A percentile compares a stretch with the other conserved stretches of the same genome.
Conservation (phyloP, 2,797 vertebrate species). For the Pteronotus mesoamericanus region DNA sequence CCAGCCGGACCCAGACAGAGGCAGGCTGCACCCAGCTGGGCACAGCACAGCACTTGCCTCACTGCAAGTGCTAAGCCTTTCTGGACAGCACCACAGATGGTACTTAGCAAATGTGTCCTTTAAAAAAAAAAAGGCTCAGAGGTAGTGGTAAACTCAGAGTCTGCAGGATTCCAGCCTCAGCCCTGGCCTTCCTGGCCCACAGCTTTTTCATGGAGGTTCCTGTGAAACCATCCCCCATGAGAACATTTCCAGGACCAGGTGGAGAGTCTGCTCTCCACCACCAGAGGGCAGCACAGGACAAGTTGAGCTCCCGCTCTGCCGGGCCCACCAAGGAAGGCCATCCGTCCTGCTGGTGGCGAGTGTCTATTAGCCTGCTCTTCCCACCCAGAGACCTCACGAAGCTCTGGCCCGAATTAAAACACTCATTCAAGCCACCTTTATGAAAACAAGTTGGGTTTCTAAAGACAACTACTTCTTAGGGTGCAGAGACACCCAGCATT, state of each 20-base stretch:
- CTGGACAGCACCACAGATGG: neutral
- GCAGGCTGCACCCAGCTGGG: neutral
- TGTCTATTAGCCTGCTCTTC: neutral
- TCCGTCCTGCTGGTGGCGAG: fast-evolving
- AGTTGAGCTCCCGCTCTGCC: fast-evolving
- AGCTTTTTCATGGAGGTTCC: neutral
- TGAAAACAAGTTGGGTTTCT: neutral
- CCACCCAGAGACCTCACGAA: neutral
- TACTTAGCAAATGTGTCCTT: neutral
- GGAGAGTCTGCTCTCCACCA: neutral
- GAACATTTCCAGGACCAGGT: neutral
- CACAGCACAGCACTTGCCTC: neutral
- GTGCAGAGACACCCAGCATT: neutral
- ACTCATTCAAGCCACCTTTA: neutral
- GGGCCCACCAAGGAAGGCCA: fast-evolving
- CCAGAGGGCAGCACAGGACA: conserved; percentile 48
- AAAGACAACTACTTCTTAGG: neutral
- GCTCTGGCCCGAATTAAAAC: neutral
- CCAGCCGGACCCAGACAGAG: neutral
- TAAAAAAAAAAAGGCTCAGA: neutral
- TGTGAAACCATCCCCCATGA: neutral
- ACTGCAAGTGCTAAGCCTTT: neutral
- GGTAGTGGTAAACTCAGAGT: neutral
- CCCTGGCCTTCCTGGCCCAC: neutral
- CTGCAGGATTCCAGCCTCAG: neutral